These are phyloP conservation scores for Melikaiella ostensackeni DNA, from an alignment of 2,888 invertebrate species.

Conservation along the genomic window DNA sequence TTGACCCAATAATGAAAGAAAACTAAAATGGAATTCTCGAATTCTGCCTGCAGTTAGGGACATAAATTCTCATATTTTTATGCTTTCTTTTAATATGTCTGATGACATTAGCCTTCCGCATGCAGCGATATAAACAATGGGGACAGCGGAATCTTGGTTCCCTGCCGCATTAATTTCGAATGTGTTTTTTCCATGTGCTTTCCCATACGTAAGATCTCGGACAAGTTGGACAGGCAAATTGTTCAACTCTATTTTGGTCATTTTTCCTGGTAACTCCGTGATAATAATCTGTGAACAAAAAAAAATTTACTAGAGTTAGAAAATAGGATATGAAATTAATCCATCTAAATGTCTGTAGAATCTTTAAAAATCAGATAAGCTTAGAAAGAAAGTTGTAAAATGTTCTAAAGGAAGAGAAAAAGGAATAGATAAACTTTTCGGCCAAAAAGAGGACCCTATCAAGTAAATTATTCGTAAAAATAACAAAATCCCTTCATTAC, in stretches of 20 bases:
- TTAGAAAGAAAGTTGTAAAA: neutral
- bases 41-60: constrained; percentile 14
- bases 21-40: too few species aligned
- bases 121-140: constrained; percentile 66
- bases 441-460: too few species aligned
- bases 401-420: too few species aligned
- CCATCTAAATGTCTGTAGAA: neutral
- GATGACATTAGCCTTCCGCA: constrained; percentile 62
- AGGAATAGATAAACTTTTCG: too few species aligned
- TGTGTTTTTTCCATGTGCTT: constrained; percentile 70
- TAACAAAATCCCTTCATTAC: too few species aligned
- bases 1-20: too few species aligned
- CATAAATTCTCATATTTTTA: constrained; percentile 21
- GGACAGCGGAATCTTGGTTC: constrained; percentile 67
- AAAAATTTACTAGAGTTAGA: neutral
- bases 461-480: too few species aligned
- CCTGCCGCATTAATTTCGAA: constrained; percentile 80
- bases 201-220: constrained; percentile 60
- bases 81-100: constrained; percentile 56
- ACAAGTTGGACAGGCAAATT: constrained; percentile 54
- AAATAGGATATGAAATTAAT: neutral
- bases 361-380: neutral
- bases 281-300: constrained; percentile 23
- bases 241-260: constrained; percentile 2
- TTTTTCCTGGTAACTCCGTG: neutral